A percentile compares a stretch with the other conserved stretches of the same genome.
Conservation (phyloP, 2,888 invertebrate genomes). For the Darwinula stevensoni region DNA sequence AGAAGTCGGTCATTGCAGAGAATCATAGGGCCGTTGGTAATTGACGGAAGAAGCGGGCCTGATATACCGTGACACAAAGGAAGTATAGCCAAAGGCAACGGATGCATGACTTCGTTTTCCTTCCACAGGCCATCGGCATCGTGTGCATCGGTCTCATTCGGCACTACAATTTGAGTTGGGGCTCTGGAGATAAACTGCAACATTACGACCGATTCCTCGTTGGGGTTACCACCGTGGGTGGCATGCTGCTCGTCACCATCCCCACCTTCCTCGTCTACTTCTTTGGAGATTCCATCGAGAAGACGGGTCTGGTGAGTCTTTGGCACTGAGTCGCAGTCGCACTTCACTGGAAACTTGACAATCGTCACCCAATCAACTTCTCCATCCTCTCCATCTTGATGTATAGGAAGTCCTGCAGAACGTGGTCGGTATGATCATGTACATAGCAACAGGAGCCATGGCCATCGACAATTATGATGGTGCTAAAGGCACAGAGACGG, state of each 20-base stretch:
- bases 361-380: no score
- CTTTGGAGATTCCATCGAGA: conserved; percentile 7
- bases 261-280: conserved; percentile 8
- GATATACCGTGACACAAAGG: no score
- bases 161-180: conserved; percentile 7
- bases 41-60: no score
- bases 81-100: no score
- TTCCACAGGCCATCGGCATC: conserved; percentile 6
- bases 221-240: conserved; percentile 8
- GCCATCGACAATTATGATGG: conserved; percentile 10
- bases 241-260: conserved; percentile 7
- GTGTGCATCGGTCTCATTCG: conserved; percentile 7
- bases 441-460: conserved; percentile 10
- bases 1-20: no score
- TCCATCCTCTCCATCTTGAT: no score
- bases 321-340: no score
- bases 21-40: no score
- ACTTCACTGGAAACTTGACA: no score
- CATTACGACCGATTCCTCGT: conserved; percentile 7
- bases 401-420: conserved; percentile 10
- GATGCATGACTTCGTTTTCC: no score
- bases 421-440: conserved; percentile 10
- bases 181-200: conserved; percentile 6
- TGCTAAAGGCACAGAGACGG: conserved; percentile 6
- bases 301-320: conserved; percentile 6